These are phyloP conservation scores for Pyrgilauda ruficollis DNA, from an alignment of 2,113 vertebrate species.

Conservation along the genomic window DNA sequence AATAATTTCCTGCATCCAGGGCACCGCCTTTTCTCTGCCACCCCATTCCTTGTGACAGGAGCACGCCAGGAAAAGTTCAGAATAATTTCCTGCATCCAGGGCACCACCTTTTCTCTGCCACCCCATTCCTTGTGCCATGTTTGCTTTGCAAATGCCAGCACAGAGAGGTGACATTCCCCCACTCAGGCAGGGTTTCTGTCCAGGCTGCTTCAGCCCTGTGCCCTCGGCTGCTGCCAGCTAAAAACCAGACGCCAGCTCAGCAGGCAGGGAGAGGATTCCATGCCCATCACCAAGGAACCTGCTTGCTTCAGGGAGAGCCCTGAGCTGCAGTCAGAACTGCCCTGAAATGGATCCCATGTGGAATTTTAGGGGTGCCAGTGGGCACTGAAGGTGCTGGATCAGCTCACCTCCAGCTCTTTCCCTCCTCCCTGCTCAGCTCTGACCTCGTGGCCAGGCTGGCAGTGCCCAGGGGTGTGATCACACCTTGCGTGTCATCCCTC, in stretches of 20 bases:
- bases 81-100: neutral
- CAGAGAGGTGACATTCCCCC: neutral
- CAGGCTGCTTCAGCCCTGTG: neutral
- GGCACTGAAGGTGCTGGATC: neutral
- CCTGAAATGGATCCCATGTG: neutral
- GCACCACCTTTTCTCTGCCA: neutral
- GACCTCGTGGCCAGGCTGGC: neutral
- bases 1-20: neutral
- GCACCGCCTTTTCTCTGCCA: neutral
- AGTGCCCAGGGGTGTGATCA: neutral
- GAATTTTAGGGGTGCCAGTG: neutral
- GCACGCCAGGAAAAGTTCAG: neutral
- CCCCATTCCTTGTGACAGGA: neutral
- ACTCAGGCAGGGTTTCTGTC: neutral
- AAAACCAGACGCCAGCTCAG: neutral
- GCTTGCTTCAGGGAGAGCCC: neutral
- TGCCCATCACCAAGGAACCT: neutral
- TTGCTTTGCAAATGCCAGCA: neutral
- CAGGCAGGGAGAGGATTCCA: neutral
- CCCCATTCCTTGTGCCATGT: neutral
- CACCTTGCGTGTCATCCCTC: neutral
- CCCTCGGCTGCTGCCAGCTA: neutral
- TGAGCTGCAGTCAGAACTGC: neutral
- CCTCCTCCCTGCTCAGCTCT: neutral
- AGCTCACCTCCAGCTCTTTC: neutral